Evolutionary conservation across 2,113 vertebrate genomes (phyloP), one percentile per base, ranked within the genome.

Genomic region (Pandion haliaetus): DNA sequence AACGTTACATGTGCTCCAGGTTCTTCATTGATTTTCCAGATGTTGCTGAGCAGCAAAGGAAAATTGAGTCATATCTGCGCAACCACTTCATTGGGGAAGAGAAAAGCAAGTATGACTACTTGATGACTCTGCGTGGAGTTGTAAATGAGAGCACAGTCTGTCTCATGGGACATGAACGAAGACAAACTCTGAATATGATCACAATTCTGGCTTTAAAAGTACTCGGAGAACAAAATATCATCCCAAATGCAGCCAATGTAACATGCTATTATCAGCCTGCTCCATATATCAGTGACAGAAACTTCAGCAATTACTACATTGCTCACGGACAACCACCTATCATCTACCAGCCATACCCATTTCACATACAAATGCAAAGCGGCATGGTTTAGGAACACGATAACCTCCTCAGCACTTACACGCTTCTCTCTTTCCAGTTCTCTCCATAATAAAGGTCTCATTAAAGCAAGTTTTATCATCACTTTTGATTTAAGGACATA

Each of bases 21-120:
- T 99, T 99, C 97, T 99, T 99, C 97, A 99, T 99, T 45, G 99
- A 99, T 97, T 99, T 99, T 97, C 99, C 99, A 24, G 98, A 99
- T 26, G 98, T 99, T 90, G 98, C 98, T 42, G 99, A 99, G 96
- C 99, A 99, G 96, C 99, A 99, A 93, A 98, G 98, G 95, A 99
- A 99, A 97, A 99, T 99, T 73, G 99, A 99, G 97, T 99, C 99
- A 10, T 99, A 99, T 93, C 98, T 99, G 95, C 98, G 96, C 93
- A 99, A 99, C 97, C 99, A 99, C 97, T 99, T 99, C 97, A 99
- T 99, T 5, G 99, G 99, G 26, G 99, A 99, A 94, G 99, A 99
- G 97, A 98, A 99, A 32, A 99, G 98, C 98, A 99, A 99, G 94
- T 99, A 99, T 38, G 98, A 99, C 95, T 99, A 99, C 97, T 96